A percentile compares a stretch with the other conserved stretches of the same genome.
Conservation (phyloP, 2,888 invertebrate species). For the Himalopsyche tibetana region DNA sequence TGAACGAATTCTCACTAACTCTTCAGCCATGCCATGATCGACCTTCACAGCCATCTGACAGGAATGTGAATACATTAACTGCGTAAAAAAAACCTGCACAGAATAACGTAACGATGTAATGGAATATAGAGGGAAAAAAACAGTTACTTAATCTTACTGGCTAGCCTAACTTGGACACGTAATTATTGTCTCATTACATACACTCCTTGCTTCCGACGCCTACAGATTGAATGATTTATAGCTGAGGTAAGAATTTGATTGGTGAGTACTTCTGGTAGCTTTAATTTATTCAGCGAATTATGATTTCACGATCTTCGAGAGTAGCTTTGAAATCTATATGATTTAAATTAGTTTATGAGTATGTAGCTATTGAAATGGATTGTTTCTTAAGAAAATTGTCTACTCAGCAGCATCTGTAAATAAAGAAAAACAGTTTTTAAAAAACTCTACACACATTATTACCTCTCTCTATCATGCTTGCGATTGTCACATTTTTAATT, state of each 20-base stretch:
- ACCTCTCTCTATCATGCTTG: no score
- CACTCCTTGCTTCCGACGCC: neutral
- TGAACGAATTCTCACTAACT: slow-evolving; percentile 25
- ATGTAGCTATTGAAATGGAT: no score
- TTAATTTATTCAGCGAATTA: neutral
- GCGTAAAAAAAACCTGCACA: slow-evolving; percentile 11
- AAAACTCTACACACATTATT: no score
- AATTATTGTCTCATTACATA: slow-evolving; percentile 41
- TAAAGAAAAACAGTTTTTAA: no score
- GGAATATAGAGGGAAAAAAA: neutral
- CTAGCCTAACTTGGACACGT: neutral
- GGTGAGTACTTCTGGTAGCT: neutral
- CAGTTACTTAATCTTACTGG: neutral
- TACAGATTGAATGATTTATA: slow-evolving; percentile 13
- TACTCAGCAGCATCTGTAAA: no score
- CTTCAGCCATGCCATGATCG: slow-evolving; percentile 11
- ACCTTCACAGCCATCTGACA: neutral
- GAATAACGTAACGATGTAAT: slow-evolving; percentile 16
- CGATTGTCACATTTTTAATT: no score
- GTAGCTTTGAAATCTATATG: neutral
- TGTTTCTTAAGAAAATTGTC: no score
- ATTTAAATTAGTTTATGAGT: no score
- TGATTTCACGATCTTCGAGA: neutral
- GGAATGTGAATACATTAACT: slow-evolving; percentile 22
- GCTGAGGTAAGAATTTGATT: slow-evolving; percentile 13